Conservation (phyloP, 2,888 invertebrate species). For the Ypsolopha sequella region DNA sequence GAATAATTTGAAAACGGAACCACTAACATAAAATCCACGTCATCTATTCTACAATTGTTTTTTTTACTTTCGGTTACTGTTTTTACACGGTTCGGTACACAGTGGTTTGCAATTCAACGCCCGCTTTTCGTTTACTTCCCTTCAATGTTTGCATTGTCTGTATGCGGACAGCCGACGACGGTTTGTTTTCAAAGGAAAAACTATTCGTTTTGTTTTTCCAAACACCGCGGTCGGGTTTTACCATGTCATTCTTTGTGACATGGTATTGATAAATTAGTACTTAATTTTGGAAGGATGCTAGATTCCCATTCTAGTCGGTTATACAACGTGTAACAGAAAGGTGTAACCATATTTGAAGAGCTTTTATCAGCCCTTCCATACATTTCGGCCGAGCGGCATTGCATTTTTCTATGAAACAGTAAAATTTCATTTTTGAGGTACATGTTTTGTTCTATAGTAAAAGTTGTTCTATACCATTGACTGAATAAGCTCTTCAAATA, state of each 20-base stretch:
- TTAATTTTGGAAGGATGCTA: too few species aligned
- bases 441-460: too few species aligned
- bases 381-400: too few species aligned
- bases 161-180: constrained; percentile 23
- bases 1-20: background rate
- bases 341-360: too few species aligned
- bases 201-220: constrained; percentile 15
- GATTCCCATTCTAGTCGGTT: too few species aligned
- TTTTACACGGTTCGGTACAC: constrained; percentile 18
- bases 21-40: background rate
- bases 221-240: constrained; percentile 20
- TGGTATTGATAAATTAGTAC: too few species aligned
- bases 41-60: background rate
- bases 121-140: constrained; percentile 43
- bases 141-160: constrained; percentile 42
- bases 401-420: too few species aligned
- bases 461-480: too few species aligned
- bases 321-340: too few species aligned
- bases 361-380: too few species aligned
- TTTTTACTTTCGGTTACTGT: constrained; percentile 21
- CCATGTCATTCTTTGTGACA: constrained; percentile 4
- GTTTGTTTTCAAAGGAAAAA: background rate
- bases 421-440: too few species aligned
- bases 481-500: too few species aligned
- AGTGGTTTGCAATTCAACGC: constrained; percentile 41